These are phyloP conservation scores for Gnatocerus cornutus DNA, from an alignment of 2,888 invertebrate genomes.

Conservation along the genomic window DNA sequence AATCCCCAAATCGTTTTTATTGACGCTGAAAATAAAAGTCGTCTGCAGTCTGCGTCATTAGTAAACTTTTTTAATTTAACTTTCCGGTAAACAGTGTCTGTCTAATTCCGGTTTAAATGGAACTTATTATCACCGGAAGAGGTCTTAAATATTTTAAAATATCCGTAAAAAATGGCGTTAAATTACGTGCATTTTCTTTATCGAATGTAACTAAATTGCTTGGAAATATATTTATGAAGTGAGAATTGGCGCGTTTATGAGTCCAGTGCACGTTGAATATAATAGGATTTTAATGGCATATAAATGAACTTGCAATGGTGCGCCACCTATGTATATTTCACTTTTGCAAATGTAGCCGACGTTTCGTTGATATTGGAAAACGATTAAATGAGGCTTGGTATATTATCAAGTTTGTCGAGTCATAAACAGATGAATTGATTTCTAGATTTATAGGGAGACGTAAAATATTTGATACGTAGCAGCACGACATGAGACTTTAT, in stretches of 20 bases:
- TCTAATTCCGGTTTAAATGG: conserved; percentile 32
- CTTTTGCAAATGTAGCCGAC: conserved; percentile 21
- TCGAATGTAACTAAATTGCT: conserved; percentile 18
- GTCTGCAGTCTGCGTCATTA: conserved; percentile 22
- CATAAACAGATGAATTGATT: conserved; percentile 22
- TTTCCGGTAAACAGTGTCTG: conserved; percentile 32
- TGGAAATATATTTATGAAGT: conserved; percentile 37
- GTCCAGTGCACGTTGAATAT: conserved; percentile 19
- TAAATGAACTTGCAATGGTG: conserved; percentile 27
- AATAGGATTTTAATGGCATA: conserved; percentile 41
- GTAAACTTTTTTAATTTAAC: conserved; percentile 39
- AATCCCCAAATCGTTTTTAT: conserved; percentile 11
- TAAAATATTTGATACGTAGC: neutral
- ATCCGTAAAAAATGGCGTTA: too few relatives aligned
- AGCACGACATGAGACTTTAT: too few relatives aligned
- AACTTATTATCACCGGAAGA: neutral
- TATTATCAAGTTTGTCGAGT: conserved; percentile 28
- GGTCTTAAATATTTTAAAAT: neutral
- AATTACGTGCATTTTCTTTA: neutral
- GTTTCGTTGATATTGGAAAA: conserved; percentile 28
- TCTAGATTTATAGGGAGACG: neutral
- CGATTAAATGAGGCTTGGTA: conserved; percentile 26
- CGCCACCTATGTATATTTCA: conserved; percentile 34
- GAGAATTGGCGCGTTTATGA: conserved; percentile 34
- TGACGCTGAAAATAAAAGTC: conserved; percentile 18